Percentiles rank a stretch among this genome's conserved stretches.
These are phyloP conservation scores for Leptatherina wallacei DNA, from an alignment of 2,797 vertebrate genomes.

Conservation along the genomic window DNA sequence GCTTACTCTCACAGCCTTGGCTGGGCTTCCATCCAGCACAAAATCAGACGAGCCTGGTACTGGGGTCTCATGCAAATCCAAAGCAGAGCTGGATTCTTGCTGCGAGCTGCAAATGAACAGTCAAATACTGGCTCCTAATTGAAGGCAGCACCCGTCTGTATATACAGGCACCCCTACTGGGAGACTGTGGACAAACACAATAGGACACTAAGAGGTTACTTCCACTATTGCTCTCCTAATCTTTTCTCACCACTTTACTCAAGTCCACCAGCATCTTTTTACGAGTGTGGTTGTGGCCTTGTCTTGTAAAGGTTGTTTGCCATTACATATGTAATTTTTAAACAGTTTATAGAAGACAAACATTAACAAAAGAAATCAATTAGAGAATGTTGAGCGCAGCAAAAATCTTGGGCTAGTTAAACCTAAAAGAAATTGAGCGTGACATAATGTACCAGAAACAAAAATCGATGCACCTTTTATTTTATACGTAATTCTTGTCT, in stretches of 20 bases:
- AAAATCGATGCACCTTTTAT: conserved; percentile 22
- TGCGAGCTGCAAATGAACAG: conserved; percentile 68
- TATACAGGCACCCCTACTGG: conserved; percentile 59
- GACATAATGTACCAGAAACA: conserved; percentile 20
- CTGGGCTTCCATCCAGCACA: conserved; percentile 58
- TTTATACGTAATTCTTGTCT: conserved; percentile 21
- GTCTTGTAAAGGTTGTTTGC: conserved; percentile 16
- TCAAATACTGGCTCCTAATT: conserved; percentile 75
- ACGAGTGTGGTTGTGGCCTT: background rate
- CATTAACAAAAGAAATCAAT: background rate
- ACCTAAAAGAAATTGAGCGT: conserved; percentile 15
- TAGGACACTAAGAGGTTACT: conserved; percentile 51
- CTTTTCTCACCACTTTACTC: conserved; percentile 31
- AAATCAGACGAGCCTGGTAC: conserved; percentile 56
- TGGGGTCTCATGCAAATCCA: conserved; percentile 50
- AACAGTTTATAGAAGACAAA: conserved; percentile 2
- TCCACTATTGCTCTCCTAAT: conserved; percentile 39
- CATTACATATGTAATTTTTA: background rate
- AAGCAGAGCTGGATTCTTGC: conserved; percentile 58
- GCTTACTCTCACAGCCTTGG: conserved; percentile 16
- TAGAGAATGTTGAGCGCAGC: background rate
- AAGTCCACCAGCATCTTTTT: conserved; percentile 8
- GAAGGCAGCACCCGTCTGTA: conserved; percentile 66
- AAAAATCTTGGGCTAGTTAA: conserved; percentile 1
- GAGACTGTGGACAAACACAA: conserved; percentile 65